Evolutionary conservation across 2,113 vertebrate genomes (phyloP), one percentile per base, ranked within the genome.

Genomic region (Lepus europaeus): DNA sequence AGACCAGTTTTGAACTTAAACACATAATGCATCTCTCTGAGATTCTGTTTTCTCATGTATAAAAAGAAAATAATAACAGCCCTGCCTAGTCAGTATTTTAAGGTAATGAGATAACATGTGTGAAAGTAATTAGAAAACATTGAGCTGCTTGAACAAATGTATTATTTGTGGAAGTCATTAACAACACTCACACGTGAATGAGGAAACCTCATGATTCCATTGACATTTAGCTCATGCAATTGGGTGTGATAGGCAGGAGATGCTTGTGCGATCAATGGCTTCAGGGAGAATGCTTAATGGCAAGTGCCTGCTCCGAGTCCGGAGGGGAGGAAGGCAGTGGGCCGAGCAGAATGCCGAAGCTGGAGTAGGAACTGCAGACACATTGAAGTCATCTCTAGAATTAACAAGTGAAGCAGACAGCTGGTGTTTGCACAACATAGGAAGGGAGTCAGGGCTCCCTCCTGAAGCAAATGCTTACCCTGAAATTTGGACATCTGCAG

Each of bases 1-100:
- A 94, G 27, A 83, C 3, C 19, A 20, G 20, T 84, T 97, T 93
- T 92, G 63, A 93, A 82, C 68, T 88, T 88, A 63, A 93, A 68
- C 25, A 76, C 1, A 29, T 69, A 87, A 61, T 31, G n/a, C 59
- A 81, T 63, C 70, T 95, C n/a, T 91, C 53, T 81, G 61, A 4
- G 87, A 53, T 66, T 79, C 36, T 9, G 14, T 85, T 72, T 84
- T 92, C 70, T 93, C 63, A 73, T 33, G 39, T 91, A 66, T 1
- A 72, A 86, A 92, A 90, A 51, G 29, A 49, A 33, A 90, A 81
- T 74, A 14, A 63, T 20, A 53, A 31, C 1, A 29, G 45, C 81
- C 45, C 20, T 87, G 19, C 68, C 53, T 25, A 85, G n/a, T 82
- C 36, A 89, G 7, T 83, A 80, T 45, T 79, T 91, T 79, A 83